Evolutionary conservation across 2,888 invertebrate species (phyloP), one percentile per base, ranked within the genome.

Genomic region (Diplolepis rosae): DNA sequence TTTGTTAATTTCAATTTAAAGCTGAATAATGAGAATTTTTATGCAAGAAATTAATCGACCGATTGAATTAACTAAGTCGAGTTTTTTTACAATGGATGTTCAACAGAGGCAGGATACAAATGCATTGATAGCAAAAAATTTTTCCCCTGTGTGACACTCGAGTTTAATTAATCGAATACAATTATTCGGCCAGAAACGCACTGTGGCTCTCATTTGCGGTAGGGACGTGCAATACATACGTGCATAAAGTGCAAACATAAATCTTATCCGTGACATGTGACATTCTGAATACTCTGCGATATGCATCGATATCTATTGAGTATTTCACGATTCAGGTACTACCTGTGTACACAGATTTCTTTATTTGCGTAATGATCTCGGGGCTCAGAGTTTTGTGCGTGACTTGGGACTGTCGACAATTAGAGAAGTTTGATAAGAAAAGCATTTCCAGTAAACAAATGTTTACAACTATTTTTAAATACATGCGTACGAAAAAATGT

Each of bases 151-250:
- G 7, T 11, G 30, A 50, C 18, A 18, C 18, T 2, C 18, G 54
- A 39, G 15, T 28, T 27, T 68, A 70, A 70, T 73, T 68, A 68
- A 70, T 50, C 66, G 68, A 66, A 65, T 48, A 65, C 52, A 54
- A 65, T 73, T 51, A 70, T 70, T 73, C 69, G 67, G 67, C 27
- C 52, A 61, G 67, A 67, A 39, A 61, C 61, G 39, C 61, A 48
- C 18, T 4, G 15, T 9, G 27, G 27, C 30, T 51, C 65, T 32
- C 22, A 66, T n/a, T 51, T 48, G 48, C 30, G 22, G 45, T 28
- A 66, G 27, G n/a, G 32, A 27, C n/a, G 28, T 54, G 39, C 52
- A 56, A 66, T 68, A 66, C 6, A 32, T 51, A 68, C 51, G 61
- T 22, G 54, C 66, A 56, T 65, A 15, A 65, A 52, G 50, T 18